A percentile compares a stretch with the other conserved stretches of the same genome.
Conservation (phyloP, 2,113 vertebrate genomes). For the Guaruba guarouba region DNA sequence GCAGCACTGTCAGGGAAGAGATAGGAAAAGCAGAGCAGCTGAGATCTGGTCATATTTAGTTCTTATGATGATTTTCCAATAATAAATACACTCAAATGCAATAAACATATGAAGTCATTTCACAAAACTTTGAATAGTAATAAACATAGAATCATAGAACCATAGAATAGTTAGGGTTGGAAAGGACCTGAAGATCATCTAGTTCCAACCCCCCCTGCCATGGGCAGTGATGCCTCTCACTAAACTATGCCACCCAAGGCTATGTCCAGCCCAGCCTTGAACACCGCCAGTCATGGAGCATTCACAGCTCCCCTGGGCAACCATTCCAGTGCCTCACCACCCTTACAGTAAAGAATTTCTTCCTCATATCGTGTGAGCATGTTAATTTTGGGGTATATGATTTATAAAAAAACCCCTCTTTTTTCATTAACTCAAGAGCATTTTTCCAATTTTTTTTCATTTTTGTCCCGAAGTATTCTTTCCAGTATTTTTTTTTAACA, state of each 20-base stretch:
- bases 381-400: neutral
- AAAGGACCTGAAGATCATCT: no score
- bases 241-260: no score
- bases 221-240: no score
- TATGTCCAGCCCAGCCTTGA: no score
- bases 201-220: no score
- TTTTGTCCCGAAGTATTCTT: neutral
- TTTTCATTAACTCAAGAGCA: neutral
- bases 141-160: neutral
- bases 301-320: no score
- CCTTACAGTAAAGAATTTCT: no score
- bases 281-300: no score
- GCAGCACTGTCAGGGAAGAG: neutral
- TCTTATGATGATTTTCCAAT: neutral
- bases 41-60: neutral
- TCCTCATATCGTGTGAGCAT: neutral
- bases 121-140: neutral
- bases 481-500: neutral
- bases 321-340: no score
- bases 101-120: neutral
- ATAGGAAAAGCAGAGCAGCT: neutral
- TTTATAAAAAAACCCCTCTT: fast-evolving
- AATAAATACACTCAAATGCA: neutral
- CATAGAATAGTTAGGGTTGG: no score
- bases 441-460: neutral